Evolutionary conservation across 2,888 invertebrate species (phyloP), one percentile per base, ranked within the genome.

Genomic region (Lapara coniferarum): DNA sequence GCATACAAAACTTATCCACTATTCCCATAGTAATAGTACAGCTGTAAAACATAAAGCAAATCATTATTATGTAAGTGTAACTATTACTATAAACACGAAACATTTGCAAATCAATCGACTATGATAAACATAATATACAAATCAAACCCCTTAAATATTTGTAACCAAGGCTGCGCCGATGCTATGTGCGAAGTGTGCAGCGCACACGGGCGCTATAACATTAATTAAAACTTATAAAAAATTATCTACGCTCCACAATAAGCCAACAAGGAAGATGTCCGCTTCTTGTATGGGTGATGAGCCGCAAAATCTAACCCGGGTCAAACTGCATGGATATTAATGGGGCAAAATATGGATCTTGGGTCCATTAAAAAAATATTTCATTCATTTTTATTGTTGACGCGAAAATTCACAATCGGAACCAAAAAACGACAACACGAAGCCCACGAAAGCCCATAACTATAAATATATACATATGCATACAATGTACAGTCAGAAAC

Each of bases 51-150:
- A 44, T 63, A 46, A 7, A 63, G 46, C 46, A 46, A 49, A 46
- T 58, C 12, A 51, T 51, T 25, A 56, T 19, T 37, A 37, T 25
- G 8, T 4, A 37, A 37, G 5, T 37, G 16, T 63, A 46, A 63
- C 16, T 19, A 13, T 46, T 63, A 19, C 63, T 63, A 12, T 12
- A 46, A 49, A 63, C 10, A 49, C 46, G n/a, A 63, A 63, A 19
- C 6, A 19, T 63, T 63, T 49, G 63, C 63, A 63, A 49, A 12
- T 63, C 46, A 63, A 46, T 46, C n/a, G 6, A 46, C 7, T 37
- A 16, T 46, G 44, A 46, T 46, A 37, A 59, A 59, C 16, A 63
- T 63, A 63, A 46, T 63, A 63, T 46, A 63, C 59, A 46, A 46
- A 19, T 46, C 12, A 63, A 46, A 49, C 5, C 46, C 1, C 16